Evolutionary conservation across 2,113 vertebrate genomes (phyloP).

Genomic region (Ammospiza caudacuta): DNA sequence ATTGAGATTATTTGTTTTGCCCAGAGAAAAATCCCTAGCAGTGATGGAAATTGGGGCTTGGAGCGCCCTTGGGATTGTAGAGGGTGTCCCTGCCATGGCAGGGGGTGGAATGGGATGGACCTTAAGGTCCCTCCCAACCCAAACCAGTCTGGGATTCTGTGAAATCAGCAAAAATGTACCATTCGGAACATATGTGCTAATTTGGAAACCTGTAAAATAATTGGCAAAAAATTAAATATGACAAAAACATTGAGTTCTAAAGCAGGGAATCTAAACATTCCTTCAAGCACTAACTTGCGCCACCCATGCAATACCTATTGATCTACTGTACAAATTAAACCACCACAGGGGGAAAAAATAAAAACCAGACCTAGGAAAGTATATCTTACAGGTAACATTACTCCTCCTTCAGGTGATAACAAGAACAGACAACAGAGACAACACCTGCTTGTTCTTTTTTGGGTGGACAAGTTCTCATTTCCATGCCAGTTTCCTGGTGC

Average conservation of each 20-base stretch:
- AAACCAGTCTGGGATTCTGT: background rate
- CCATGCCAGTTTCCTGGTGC: background rate
- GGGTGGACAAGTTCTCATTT: background rate
- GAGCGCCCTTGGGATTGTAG: background rate
- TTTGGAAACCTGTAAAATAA: background rate
- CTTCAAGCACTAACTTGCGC: background rate
- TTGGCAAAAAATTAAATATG: background rate
- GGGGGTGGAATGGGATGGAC: accelerated
- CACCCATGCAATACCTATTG: background rate
- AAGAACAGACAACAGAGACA: background rate
- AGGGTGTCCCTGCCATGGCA: background rate
- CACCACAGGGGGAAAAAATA: accelerated
- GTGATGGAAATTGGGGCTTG: accelerated
- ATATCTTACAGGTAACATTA: accelerated
- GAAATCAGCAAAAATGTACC: background rate
- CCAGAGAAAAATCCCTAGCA: background rate
- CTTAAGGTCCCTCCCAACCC: background rate
- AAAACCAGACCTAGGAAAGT: background rate
- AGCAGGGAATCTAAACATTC: background rate
- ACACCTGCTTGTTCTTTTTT: background rate
- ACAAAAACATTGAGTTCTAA: background rate
- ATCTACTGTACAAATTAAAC: background rate
- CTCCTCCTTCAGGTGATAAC: background rate
- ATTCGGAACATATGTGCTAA: background rate
- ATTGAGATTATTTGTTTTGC: background rate